Conservation (phyloP, 2,113 vertebrate species). For the Coryphaenoides rupestris region DNA sequence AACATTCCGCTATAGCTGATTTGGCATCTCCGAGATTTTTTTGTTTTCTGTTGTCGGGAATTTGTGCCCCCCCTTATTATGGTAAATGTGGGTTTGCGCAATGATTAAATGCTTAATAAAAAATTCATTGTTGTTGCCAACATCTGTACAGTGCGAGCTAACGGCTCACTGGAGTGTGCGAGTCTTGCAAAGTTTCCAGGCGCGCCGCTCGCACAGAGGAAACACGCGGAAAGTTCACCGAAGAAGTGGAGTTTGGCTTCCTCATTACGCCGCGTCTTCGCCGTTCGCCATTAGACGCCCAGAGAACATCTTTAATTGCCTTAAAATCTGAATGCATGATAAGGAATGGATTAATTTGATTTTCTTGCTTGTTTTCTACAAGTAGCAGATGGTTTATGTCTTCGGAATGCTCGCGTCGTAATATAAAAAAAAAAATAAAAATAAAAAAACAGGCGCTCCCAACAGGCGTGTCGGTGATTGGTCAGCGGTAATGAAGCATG, state of each 20-base stretch:
- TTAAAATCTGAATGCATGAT: constrained; percentile 99
- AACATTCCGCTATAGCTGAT: constrained; percentile 70
- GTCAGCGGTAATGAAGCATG: constrained; percentile 99
- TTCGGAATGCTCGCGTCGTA: constrained; percentile 99
- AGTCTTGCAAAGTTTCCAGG: constrained; percentile 99
- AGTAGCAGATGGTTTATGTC: constrained; percentile 99
- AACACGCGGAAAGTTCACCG: constrained; percentile 99
- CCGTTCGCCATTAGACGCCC: constrained; percentile 94
- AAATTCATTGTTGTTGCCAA: constrained; percentile 80
- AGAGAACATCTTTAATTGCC: constrained; percentile 99
- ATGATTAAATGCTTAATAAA: constrained; percentile 84
- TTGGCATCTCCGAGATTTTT: constrained; percentile 72
- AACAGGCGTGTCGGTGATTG: constrained; percentile 99
- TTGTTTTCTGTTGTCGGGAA: constrained; percentile 70
- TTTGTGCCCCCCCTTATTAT: constrained; percentile 69
- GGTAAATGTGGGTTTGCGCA: constrained; percentile 76
- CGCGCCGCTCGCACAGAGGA: constrained; percentile 81
- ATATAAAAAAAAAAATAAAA: constrained; percentile 98
- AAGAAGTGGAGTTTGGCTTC: constrained; percentile 88
- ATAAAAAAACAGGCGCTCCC: constrained; percentile 97
- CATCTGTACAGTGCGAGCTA: constrained; percentile 97
- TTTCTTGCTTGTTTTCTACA: constrained; percentile 97
- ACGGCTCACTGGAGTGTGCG: constrained; percentile 97
- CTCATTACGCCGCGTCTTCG: constrained; percentile 98
- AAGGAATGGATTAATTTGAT: constrained; percentile 99